Evolutionary conservation across 2,888 invertebrate genomes (phyloP), one percentile per base, ranked within the genome.

Genomic region (Apodemia duryi): DNA sequence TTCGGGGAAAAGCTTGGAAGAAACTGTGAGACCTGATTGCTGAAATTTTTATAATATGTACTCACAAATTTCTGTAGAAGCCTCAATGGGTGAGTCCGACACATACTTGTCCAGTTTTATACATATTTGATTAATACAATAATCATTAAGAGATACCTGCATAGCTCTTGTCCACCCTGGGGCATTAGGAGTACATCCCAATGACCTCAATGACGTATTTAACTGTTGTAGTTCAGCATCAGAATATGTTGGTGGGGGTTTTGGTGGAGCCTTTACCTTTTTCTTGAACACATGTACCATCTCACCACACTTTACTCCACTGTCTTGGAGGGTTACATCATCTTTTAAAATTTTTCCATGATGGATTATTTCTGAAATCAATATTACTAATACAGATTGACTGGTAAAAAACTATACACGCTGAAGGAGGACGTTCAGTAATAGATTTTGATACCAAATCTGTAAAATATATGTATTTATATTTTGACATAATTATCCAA

Each of bases 261-360:
- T 71, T 0, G 88, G 82, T 0, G 81, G 72, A 0, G 77, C 70
- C 21, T 78, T 77, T 1, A 79, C 78, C 68, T 89, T 90, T 76
- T 92, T 93, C 75, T 92, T 93, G 0, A 93, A 82, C 2, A 93
- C 93, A 81, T 94, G 93, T 43, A 94, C 86, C 83, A 92, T 93
- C 68, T 92, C 93, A 51, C 93, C 93, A 73, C 82, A 85, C 72
- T 92, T 93, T 4, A 94, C 84, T 5, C 95, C 95, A 84, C 93
- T 94, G 5, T 94, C 93, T 70, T 93, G 92, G 13, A 96, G 82
- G 2, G 94, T 93, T 0, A 73, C 71, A 43, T 91, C 86, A 74
- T 94, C 94, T 74, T 95, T 94, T 65, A 97, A 83, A 68, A 95
- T 91, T 75, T 94, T 93, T 3, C 96, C 96, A 83, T 95, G 95